Percentiles rank a stretch among this genome's conserved stretches.
Evolutionary conservation across 2,797 vertebrate species (phyloP).

Genomic region (Crax fasciolata): DNA sequence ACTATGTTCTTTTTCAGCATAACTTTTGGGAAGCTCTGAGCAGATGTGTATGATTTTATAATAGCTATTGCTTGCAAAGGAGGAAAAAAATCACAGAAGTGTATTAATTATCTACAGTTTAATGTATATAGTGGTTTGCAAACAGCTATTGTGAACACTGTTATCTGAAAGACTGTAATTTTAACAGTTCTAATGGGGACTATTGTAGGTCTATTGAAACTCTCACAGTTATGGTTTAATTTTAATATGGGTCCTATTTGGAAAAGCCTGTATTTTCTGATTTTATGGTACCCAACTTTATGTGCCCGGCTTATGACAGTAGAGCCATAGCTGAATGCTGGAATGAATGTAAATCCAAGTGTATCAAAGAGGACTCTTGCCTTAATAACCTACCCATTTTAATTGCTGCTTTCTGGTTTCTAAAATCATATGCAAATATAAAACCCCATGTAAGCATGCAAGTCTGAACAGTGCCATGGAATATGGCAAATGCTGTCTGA

Average conservation of each 20-base stretch:
- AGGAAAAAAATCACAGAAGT: background rate
- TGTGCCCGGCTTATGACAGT: background rate
- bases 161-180: background rate
- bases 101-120: slow-evolving; percentile 15
- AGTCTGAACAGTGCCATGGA: background rate
- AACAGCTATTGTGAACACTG: background rate
- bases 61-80: background rate
- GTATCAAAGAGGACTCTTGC: background rate
- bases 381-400: background rate
- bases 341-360: background rate
- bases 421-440: background rate
- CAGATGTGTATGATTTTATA: background rate
- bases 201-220: background rate
- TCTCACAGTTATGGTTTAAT: background rate
- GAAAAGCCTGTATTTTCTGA: slow-evolving; percentile 6
- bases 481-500: background rate
- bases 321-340: background rate
- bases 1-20: background rate
- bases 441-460: background rate
- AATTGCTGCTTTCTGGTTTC: background rate
- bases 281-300: slow-evolving; percentile 8
- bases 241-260: background rate
- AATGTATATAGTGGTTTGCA: slow-evolving; percentile 5
- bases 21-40: background rate
- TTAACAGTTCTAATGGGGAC: background rate